Conservation (phyloP, 2,888 invertebrate genomes). For the Ennomos erosarius region DNA sequence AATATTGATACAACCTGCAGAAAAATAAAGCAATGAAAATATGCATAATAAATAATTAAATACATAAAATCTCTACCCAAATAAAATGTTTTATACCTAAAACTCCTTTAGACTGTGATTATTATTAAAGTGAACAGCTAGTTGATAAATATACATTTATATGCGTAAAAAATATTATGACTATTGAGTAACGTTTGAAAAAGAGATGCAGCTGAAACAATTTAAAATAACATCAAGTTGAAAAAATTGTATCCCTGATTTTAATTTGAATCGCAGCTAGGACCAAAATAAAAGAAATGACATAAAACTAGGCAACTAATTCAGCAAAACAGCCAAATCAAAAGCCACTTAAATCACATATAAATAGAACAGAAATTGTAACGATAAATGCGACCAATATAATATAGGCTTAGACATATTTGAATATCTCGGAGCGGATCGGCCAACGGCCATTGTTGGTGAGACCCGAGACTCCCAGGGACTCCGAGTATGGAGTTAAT, state of each 20-base stretch:
- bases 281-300: neutral
- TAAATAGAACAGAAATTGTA: constrained; percentile 21
- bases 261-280: neutral
- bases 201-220: too few species aligned
- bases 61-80: too few species aligned
- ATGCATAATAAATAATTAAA: too few species aligned
- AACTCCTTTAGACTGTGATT: too few species aligned
- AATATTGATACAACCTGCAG: too few species aligned
- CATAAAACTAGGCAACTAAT: constrained; percentile 4
- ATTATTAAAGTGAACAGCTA: too few species aligned
- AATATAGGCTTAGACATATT: constrained; percentile 81
- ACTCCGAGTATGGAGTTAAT: constrained; percentile 83
- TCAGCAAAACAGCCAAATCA: constrained; percentile 13
- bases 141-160: too few species aligned
- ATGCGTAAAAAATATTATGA: too few species aligned
- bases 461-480: constrained; percentile 2
- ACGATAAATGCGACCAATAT: constrained; percentile 63
- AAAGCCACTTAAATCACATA: constrained; percentile 16
- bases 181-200: too few species aligned
- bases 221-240: neutral
- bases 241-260: neutral
- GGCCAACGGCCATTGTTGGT: constrained; percentile 76
- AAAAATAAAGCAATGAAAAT: too few species aligned
- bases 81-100: too few species aligned
- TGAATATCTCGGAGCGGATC: constrained; percentile 83